Conservation (phyloP, 2,888 invertebrate species). For the Troides oblongomaculatus region DNA sequence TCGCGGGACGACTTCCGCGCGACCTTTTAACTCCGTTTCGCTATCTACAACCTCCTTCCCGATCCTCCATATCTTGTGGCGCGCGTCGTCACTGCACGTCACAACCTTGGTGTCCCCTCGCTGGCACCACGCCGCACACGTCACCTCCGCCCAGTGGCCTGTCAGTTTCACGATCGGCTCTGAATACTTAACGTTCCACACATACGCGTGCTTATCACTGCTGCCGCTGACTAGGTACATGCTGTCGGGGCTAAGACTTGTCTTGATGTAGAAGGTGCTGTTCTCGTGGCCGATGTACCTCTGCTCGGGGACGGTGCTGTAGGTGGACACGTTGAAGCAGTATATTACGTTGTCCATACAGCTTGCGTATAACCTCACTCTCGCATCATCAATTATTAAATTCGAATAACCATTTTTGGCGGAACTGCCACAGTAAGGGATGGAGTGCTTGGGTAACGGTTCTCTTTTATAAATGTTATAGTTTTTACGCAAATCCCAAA, state of each 20-base stretch:
- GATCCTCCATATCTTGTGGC: constrained; percentile 88
- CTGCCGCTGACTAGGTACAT: constrained; percentile 93
- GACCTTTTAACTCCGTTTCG: constrained; percentile 61
- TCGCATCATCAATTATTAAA: constrained; percentile 85
- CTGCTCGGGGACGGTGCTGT: constrained; percentile 82
- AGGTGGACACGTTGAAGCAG: constrained; percentile 88
- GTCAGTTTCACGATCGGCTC: constrained; percentile 84
- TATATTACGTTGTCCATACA: constrained; percentile 94
- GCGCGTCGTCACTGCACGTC: constrained; percentile 91
- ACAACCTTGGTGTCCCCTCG: constrained; percentile 82
- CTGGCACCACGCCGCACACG: constrained; percentile 90
- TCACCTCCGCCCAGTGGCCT: constrained; percentile 92
- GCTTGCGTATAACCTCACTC: constrained; percentile 88
- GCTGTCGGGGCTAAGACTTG: constrained; percentile 89
- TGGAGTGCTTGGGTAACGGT: constrained; percentile 84
- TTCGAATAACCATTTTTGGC: constrained; percentile 87
- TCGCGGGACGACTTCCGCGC: constrained; percentile 42
- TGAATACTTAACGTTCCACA: constrained; percentile 87
- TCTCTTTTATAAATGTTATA: constrained; percentile 85
- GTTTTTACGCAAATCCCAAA: constrained; percentile 92
- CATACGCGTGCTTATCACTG: constrained; percentile 90
- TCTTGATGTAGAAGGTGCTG: constrained; percentile 91
- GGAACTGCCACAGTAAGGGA: constrained; percentile 87
- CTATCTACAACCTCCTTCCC: constrained; percentile 71
- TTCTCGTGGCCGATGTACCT: constrained; percentile 87